Conservation (phyloP, 2,888 invertebrate species). For the Drosophila tanythrix region DNA sequence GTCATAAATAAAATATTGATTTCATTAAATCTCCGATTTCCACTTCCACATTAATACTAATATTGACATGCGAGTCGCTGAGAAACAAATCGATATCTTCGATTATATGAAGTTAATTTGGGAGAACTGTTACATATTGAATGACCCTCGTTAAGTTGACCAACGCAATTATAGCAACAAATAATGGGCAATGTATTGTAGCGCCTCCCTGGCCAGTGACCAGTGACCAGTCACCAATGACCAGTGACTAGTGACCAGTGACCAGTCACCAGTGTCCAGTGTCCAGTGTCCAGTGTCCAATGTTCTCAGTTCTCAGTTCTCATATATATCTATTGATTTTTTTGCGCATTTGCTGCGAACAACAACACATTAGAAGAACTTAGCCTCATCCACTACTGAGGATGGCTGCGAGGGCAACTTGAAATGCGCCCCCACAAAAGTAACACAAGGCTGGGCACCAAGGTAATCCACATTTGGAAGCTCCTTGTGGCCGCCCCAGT, state of each 20-base stretch:
- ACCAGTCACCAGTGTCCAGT: slow-evolving; percentile 12
- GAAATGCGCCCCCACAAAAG: slow-evolving; percentile 29
- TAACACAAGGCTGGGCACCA: slow-evolving; percentile 21
- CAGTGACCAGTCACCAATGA: slow-evolving; percentile 15
- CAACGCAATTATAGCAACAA: slow-evolving; percentile 48
- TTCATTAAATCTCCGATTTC: too few relatives aligned
- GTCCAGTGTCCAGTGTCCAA: slow-evolving; percentile 29
- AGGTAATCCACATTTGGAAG: slow-evolving; percentile 34
- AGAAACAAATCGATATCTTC: not conserved
- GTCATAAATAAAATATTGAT: too few relatives aligned
- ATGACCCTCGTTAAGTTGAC: slow-evolving; percentile 16
- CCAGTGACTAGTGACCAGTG: slow-evolving; percentile 28
- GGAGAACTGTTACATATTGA: not conserved
- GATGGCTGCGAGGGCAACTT: slow-evolving; percentile 33
- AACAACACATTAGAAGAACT: slow-evolving; percentile 71
- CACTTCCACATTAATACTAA: not conserved
- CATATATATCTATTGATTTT: slow-evolving; percentile 64
- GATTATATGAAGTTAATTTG: not conserved
- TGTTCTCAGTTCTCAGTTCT: slow-evolving; percentile 6
- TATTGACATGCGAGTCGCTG: not conserved
- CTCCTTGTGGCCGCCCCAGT: slow-evolving; percentile 43
- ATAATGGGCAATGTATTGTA: slow-evolving; percentile 35
- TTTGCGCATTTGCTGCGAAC: slow-evolving; percentile 56
- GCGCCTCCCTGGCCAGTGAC: slow-evolving; percentile 31
- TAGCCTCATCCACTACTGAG: slow-evolving; percentile 42